phyloP scores from a whole-genome alignment of 2,797 vertebrate species.

The Acipenser transmontanus region DNA sequence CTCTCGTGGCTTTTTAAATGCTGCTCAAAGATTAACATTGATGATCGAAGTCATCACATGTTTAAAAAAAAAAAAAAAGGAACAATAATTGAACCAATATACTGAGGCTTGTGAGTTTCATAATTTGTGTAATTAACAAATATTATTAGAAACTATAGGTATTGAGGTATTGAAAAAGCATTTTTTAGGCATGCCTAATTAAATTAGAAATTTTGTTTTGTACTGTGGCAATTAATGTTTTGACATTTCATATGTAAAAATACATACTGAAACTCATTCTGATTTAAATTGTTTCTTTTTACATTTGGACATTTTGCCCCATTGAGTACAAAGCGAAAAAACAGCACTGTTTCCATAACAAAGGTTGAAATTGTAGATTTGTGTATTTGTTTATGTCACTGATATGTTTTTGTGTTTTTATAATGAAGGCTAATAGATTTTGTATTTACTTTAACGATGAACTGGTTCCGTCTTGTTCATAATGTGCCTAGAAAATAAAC shows the following conservation, averaged over 20 bases:
- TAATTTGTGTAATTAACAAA: too few relatives aligned
- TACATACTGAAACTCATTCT: background rate
- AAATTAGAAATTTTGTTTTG: too few relatives aligned
- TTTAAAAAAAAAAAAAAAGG: too few relatives aligned
- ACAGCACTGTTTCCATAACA: slow-evolving; percentile 28
- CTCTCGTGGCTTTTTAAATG: too few relatives aligned
- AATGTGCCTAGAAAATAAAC: slow-evolving; percentile 21
- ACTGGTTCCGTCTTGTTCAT: slow-evolving; percentile 25
- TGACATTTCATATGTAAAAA: background rate
- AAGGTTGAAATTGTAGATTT: slow-evolving; percentile 6
- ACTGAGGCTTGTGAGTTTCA: too few relatives aligned
- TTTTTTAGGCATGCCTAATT: too few relatives aligned
- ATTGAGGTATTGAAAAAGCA: too few relatives aligned
- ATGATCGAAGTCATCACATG: too few relatives aligned
- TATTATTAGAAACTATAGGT: too few relatives aligned
- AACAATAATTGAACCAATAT: too few relatives aligned
- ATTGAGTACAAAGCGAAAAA: slow-evolving; percentile 10
- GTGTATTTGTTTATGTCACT: slow-evolving; percentile 20
- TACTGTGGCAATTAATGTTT: background rate
- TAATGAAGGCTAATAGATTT: slow-evolving; percentile 28
- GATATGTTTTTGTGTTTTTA: slow-evolving; percentile 25
- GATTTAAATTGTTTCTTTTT: background rate
- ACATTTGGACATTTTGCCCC: background rate
- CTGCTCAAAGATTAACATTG: too few relatives aligned
- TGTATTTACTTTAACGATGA: slow-evolving; percentile 28